Evolutionary conservation across 2,888 invertebrate species (phyloP), one percentile per base, ranked within the genome.

Genomic region (Taphrorychus bicolor): DNA sequence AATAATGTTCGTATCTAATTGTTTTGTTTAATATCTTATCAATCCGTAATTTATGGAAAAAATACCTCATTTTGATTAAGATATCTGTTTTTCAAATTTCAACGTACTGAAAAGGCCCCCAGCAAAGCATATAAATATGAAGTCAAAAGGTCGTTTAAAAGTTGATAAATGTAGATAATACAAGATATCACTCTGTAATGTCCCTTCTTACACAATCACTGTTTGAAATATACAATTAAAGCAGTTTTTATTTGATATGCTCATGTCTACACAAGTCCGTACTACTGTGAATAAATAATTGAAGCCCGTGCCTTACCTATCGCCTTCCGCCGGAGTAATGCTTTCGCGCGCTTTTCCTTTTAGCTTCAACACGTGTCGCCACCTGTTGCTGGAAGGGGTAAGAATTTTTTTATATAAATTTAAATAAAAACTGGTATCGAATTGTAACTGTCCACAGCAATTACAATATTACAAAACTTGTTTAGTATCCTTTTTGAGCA

Each of bases 371-470:
- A 54, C 54, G 5, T 22, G 54, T 32, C n/a, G 11, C 19, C 54
- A 54, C 54, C 32, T 54, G 54, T 54, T 54, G 54, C 23, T 14
- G 21, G 51, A 19, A 51, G 51, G 51, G 54, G 54, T 54, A 54
- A 54, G 32, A 5, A 54, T 32, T 1, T 32, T 32, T 32, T 32
- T 5, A 23, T 5, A 23, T 32, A 9, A 32, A 9, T 32, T 32
- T 32, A 32, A 32, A 11, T 32, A 2, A 32, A 32, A 32, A 32
- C n/a, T n/a, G n/a, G n/a, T n/a, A n/a, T n/a, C n/a, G n/a, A 32
- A 32, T 7, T 11, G 32, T 11, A 32, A 7, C 32, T 32, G 1
- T 14, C 16, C 5, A 45, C 45, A 5, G 5, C 11, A 51, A 18
- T 22, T 21, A 21, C 14, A 51, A 22, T 51, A 51, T 11, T 54